These are phyloP conservation scores for Forficula auricularia DNA, from an alignment of 1,140 invertebrate genomes.

Conservation along the genomic window DNA sequence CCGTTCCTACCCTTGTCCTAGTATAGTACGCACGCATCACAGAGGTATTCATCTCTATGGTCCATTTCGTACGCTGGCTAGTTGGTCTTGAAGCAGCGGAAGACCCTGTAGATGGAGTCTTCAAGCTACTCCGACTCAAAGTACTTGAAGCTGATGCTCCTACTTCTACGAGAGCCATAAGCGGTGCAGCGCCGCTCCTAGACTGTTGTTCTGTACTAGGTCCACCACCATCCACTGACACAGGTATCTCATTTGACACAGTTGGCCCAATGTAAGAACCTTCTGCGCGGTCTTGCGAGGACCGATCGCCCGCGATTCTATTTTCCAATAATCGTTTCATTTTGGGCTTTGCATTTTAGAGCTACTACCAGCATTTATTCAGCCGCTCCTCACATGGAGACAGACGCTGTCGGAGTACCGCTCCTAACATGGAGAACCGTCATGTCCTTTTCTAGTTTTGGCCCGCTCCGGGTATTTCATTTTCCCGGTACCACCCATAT, in stretches of 20 bases:
- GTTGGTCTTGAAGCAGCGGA: neutral
- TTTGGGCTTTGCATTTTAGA: too few relatives aligned
- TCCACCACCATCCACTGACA: slow-evolving; percentile 1
- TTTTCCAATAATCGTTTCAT: too few relatives aligned
- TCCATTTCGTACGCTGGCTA: neutral
- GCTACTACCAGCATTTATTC: too few relatives aligned
- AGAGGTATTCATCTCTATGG: neutral
- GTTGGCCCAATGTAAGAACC: neutral
- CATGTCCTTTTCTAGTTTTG: too few relatives aligned
- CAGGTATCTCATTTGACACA: neutral
- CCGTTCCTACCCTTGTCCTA: neutral
- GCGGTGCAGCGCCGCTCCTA: neutral
- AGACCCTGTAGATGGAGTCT: neutral
- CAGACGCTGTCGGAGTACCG: too few relatives aligned
- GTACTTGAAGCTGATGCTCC: too few relatives aligned
- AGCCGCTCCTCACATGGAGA: too few relatives aligned
- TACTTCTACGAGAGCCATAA: neutral
- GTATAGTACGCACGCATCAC: neutral
- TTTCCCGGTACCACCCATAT: too few relatives aligned
- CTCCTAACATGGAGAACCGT: too few relatives aligned
- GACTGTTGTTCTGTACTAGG: neutral
- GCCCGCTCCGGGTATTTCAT: too few relatives aligned
- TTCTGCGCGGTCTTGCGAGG: neutral
- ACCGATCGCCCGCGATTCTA: neutral
- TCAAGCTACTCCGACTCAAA: too few relatives aligned